Evolutionary conservation across 1,140 invertebrate species (phyloP), one percentile per base, ranked within the genome.

Genomic region (Eumaeus atala): DNA sequence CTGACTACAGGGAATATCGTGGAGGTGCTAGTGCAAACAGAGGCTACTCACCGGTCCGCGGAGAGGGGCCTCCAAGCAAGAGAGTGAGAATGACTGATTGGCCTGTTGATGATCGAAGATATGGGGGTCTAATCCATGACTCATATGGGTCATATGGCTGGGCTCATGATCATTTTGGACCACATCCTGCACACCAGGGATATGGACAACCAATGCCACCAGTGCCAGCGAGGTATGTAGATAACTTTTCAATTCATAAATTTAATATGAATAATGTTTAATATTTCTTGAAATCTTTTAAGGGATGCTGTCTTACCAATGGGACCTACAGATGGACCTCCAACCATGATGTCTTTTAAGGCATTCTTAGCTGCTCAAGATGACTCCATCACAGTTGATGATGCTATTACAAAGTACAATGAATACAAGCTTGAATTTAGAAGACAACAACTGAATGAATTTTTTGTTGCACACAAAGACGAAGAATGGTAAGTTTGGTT

Each of bases 381-480:
- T 89, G 98, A 99, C 81, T 94, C 94, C 40, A 99, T 99, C 72
- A 96, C 95, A 38, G 97, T 99, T 66, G 96, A 98, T 59, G 97
- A 99, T 80, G 97, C 98, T 9, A 94, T 99, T 64, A 93, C 93
- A 70, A 98, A 98, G 73, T 99, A 99, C 88, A 97, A 97, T 84
- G 98, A 99, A 68, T 99, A 99, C 87, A 99, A 99, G 87, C 88
- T 96, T 67, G 98, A 99, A 71, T 99, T 98, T 77, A 93, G 95
- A 74, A 90, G 96, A 51, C 96, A 98, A 81, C 98, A 99, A 78
- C 91, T 99, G 16, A 98, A 98, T 86, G 97, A 99, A 85, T 99
- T 99, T 90, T 99, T 99, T 89, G 94, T 99, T 71, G 81, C 81
- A 51, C 98, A 99, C 89, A 99, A 99, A 89, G 98, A 99, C 78